A percentile compares a stretch with the other conserved stretches of the same genome.
These are phyloP conservation scores for Eulemur macaco DNA, from an alignment of 2,113 vertebrate genomes.

Conservation along the genomic window DNA sequence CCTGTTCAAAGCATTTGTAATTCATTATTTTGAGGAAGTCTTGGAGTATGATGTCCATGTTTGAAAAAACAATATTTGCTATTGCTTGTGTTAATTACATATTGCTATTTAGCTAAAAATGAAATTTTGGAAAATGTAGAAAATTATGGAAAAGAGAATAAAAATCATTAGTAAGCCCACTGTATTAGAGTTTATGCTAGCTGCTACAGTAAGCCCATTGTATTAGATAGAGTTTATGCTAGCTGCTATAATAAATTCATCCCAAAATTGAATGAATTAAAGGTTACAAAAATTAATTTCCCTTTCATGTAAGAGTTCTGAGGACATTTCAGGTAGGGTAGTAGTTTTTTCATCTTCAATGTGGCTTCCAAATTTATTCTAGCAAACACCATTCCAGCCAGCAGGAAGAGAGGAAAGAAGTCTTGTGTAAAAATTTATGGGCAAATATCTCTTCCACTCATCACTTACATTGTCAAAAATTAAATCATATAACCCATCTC, in stretches of 20 bases:
- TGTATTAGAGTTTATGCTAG: background rate
- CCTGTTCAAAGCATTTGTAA: background rate
- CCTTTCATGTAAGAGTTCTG: background rate
- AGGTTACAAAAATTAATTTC: slow-evolving; percentile 18
- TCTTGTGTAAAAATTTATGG: background rate
- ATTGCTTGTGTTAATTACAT: background rate
- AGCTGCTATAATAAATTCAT: background rate
- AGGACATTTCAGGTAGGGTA: background rate
- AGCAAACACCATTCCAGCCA: background rate
- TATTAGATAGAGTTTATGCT: background rate
- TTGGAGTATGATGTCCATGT: background rate
- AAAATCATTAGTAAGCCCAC: background rate
- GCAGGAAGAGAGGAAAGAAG: background rate
- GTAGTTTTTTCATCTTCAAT: background rate
- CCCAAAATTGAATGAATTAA: background rate
- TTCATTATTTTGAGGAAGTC: background rate
- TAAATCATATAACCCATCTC: background rate
- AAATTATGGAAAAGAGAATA: background rate
- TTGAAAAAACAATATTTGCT: slow-evolving; percentile 3
- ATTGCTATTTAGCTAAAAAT: slow-evolving; percentile 1
- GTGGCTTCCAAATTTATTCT: background rate
- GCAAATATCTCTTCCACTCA: background rate
- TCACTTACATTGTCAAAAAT: background rate
- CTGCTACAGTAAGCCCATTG: background rate
- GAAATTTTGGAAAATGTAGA: slow-evolving; percentile 24